Conservation (phyloP, 2,113 vertebrate genomes). For the Zosterops hypoxanthus region DNA sequence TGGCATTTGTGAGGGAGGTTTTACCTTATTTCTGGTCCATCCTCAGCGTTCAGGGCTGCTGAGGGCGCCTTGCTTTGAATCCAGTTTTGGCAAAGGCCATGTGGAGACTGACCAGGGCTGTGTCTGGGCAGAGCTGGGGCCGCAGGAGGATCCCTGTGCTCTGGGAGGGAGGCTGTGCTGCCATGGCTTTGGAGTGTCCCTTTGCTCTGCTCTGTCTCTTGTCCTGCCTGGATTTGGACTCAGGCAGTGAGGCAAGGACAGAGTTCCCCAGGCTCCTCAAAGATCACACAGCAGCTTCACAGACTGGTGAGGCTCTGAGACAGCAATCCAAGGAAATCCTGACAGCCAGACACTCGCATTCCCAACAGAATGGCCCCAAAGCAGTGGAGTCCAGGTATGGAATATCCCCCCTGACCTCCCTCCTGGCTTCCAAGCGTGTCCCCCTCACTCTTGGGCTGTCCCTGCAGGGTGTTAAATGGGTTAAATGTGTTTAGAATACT, state of each 20-base stretch:
- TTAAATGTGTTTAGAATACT: neutral
- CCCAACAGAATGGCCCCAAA: neutral
- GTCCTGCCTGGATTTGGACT: neutral
- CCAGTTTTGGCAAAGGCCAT: rapidly evolving
- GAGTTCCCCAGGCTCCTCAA: neutral
- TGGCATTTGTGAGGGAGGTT: neutral
- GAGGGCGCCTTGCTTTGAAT: neutral
- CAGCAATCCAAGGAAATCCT: neutral
- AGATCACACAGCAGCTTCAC: neutral
- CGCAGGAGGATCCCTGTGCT: neutral
- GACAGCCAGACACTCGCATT: neutral
- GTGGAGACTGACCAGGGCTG: neutral
- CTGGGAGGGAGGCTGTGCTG: neutral
- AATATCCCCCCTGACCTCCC: neutral
- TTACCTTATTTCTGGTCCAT: neutral
- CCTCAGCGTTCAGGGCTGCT: neutral
- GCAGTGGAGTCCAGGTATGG: rapidly evolving
- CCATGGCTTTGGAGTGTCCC: neutral
- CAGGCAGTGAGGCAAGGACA: neutral
- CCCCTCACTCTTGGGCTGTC: neutral
- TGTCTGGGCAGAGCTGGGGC: neutral
- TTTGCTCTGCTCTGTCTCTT: neutral
- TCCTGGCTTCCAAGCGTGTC: neutral
- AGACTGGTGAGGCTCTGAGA: neutral
- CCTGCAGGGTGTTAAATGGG: neutral